Evolutionary conservation across 2,888 invertebrate genomes (phyloP).

Genomic region (Apodemia mormo): DNA sequence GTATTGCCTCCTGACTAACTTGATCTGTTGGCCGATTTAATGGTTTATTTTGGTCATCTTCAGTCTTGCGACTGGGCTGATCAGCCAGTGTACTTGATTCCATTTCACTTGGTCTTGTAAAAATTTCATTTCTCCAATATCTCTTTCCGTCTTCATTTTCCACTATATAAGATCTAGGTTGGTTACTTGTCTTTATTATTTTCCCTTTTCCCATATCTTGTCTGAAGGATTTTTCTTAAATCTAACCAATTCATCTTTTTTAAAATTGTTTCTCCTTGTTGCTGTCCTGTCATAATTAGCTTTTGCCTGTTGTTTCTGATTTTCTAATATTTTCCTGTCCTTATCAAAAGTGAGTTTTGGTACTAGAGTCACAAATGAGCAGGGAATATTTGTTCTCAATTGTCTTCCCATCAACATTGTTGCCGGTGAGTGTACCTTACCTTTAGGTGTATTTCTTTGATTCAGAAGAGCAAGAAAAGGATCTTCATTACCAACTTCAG

Average conservation of each 20-base stretch:
- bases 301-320: not conserved
- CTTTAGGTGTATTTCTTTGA: conserved; percentile 32
- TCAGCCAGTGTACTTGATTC: too few species aligned
- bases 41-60: too few species aligned
- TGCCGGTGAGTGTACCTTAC: too few species aligned
- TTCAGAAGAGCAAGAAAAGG: conserved; percentile 32
- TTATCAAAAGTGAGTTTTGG: conserved; percentile 3
- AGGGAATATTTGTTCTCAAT: conserved; percentile 1
- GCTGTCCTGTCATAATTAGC: not conserved
- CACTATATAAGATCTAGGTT: conserved; percentile 3
- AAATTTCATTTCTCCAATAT: conserved; percentile 14
- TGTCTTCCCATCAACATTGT: too few species aligned
- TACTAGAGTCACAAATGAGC: conserved; percentile 1
- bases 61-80: too few species aligned
- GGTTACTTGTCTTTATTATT: not conserved
- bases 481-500: conserved; percentile 25
- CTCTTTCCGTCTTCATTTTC: conserved; percentile 9
- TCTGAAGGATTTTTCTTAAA: not conserved
- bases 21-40: too few species aligned
- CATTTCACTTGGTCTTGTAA: conserved; percentile 5
- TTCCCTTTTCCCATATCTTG: not conserved
- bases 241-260: not conserved
- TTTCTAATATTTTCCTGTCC: conserved; percentile 5
- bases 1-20: too few species aligned
- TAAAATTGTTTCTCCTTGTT: not conserved